Conservation (phyloP, 2,113 vertebrate genomes). For the Trematocara marginatum region DNA sequence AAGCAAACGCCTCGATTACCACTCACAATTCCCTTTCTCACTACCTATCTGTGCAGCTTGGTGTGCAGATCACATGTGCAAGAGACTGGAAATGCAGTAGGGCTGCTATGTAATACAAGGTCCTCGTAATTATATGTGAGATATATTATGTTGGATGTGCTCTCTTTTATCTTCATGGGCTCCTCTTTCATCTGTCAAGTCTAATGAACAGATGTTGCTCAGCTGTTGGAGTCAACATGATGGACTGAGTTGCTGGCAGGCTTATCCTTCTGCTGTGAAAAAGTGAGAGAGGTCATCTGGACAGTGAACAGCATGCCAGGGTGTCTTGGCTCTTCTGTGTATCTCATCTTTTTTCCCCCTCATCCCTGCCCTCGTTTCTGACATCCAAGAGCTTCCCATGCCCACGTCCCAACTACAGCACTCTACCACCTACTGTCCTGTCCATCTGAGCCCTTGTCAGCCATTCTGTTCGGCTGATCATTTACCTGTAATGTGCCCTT, state of each 20-base stretch:
- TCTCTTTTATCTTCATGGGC: conserved; percentile 20
- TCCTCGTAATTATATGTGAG: conserved; percentile 8
- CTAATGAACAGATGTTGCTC: conserved; percentile 80
- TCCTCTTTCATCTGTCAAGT: conserved; percentile 71
- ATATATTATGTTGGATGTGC: conserved; percentile 19
- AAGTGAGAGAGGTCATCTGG: conserved; percentile 60
- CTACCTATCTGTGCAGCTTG: conserved; percentile 17
- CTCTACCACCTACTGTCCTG: conserved; percentile 40
- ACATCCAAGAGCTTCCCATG: conserved; percentile 50
- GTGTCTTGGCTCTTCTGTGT: conserved; percentile 36
- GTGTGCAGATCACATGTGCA: conserved; percentile 22
- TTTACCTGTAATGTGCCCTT: conserved; percentile 58
- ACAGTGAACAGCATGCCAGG: conserved; percentile 45
- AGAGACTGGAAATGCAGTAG: not conserved
- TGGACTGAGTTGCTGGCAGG: conserved; percentile 65
- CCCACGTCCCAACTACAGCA: not conserved
- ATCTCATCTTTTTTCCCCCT: conserved; percentile 35
- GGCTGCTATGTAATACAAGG: not conserved
- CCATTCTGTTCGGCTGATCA: conserved; percentile 60
- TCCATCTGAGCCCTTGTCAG: conserved; percentile 68
- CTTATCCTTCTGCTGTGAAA: conserved; percentile 58
- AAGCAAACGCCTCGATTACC: conserved; percentile 59
- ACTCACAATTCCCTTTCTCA: conserved; percentile 1
- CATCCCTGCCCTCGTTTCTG: conserved; percentile 24
- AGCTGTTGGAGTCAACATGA: conserved; percentile 72